These are phyloP conservation scores for Drosophila dives DNA, from an alignment of 2,888 invertebrate species.

Conservation along the genomic window DNA sequence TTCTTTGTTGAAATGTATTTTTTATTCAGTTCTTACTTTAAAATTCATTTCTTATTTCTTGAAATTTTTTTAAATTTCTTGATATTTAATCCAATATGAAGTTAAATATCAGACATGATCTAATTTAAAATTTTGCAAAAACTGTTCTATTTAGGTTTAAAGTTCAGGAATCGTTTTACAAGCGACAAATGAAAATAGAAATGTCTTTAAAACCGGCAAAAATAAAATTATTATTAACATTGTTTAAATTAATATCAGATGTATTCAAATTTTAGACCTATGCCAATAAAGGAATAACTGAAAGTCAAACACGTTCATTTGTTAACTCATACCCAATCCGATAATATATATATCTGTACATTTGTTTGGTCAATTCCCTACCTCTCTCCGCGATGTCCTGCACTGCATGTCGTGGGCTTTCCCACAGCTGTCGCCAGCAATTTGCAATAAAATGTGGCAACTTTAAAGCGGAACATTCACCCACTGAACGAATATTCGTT, in stretches of 20 bases:
- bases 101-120: not conserved
- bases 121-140: not conserved
- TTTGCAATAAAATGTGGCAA: slow-evolving; percentile 56
- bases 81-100: not conserved
- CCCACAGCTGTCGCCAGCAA: slow-evolving; percentile 54
- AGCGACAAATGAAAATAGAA: not conserved
- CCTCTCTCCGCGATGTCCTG: not conserved
- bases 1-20: not conserved
- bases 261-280: not conserved
- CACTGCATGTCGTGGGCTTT: slow-evolving; percentile 4
- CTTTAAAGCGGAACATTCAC: slow-evolving; percentile 44
- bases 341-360: not conserved
- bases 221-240: not conserved
- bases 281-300: not conserved
- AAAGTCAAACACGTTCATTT: not conserved
- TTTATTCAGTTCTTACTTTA: not conserved
- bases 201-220: not conserved
- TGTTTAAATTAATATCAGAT: not conserved
- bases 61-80: not conserved
- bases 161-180: not conserved
- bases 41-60: not conserved
- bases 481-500: not conserved
- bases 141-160: not conserved
- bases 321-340: not conserved
- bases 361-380: not conserved